These are phyloP conservation scores for Alligator mississippiensis DNA, from an alignment of 2,113 vertebrate genomes.

Conservation along the genomic window DNA sequence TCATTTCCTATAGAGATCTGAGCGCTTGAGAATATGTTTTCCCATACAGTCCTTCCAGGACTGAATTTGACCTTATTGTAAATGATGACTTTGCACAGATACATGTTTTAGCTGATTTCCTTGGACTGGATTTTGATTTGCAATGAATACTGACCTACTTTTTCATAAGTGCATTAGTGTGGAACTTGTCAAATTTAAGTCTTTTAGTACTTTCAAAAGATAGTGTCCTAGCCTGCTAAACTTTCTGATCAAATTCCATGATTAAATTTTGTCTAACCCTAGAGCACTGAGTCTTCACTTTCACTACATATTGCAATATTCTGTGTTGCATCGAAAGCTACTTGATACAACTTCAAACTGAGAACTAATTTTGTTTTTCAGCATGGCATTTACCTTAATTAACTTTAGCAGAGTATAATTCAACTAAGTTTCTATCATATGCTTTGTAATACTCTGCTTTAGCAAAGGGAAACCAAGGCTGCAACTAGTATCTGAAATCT, in stretches of 20 bases:
- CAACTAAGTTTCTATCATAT: background rate
- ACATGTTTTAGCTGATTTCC: background rate
- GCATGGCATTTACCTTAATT: background rate
- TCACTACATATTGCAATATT: background rate
- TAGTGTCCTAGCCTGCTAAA: background rate
- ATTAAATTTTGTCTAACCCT: conserved; percentile 22
- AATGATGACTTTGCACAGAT: conserved; percentile 35
- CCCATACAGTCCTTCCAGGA: background rate
- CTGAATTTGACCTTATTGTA: background rate
- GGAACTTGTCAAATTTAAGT: conserved; percentile 29
- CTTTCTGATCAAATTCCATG: background rate
- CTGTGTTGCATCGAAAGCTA: background rate
- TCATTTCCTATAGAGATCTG: background rate
- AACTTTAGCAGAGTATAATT: background rate
- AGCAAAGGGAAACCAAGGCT: background rate
- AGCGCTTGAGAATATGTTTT: conserved; percentile 2
- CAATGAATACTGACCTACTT: conserved; percentile 1
- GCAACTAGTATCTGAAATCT: background rate
- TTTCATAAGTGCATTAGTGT: conserved; percentile 10
- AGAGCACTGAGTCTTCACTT: conserved; percentile 10
- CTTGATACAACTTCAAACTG: background rate
- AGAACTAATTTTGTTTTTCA: conserved; percentile 37
- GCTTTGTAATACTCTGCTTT: background rate
- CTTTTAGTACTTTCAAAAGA: conserved; percentile 25
- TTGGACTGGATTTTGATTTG: conserved; percentile 25